These are phyloP conservation scores for Dasyprocta punctata DNA, from an alignment of 2,113 vertebrate genomes.

Conservation along the genomic window DNA sequence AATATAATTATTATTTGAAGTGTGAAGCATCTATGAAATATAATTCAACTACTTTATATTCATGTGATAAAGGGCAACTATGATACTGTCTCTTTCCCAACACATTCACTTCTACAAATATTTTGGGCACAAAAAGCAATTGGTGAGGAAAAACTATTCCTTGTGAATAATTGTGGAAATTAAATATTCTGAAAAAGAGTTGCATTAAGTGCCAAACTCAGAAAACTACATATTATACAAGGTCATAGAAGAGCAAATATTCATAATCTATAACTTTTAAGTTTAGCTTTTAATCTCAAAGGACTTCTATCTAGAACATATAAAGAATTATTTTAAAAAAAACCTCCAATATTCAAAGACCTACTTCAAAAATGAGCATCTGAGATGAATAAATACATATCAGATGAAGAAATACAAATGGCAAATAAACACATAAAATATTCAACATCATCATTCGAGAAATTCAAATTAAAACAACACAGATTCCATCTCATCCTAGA, in stretches of 20 bases:
- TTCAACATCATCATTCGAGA: too few species aligned
- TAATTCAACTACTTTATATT: not conserved
- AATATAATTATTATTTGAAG: not conserved
- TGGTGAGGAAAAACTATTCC: not conserved
- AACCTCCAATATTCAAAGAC: too few species aligned
- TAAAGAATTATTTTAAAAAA: too few species aligned
- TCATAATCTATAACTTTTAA: not conserved
- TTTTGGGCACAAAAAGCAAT: not conserved
- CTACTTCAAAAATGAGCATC: too few species aligned
- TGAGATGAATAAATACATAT: too few species aligned
- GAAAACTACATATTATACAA: not conserved
- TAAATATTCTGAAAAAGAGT: not conserved
- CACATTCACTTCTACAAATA: not conserved
- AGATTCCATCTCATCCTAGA: too few species aligned
- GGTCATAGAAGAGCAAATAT: not conserved
- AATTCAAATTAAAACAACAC: too few species aligned
- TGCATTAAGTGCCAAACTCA: not conserved
- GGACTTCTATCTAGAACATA: too few species aligned
- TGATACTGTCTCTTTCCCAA: not conserved
- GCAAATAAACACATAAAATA: too few species aligned
- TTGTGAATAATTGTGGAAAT: not conserved
- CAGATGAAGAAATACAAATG: too few species aligned
- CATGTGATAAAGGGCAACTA: not conserved
- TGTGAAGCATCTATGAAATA: not conserved
- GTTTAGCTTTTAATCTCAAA: too few species aligned